These are phyloP conservation scores for Lutraria rhynchaena DNA, from an alignment of 1,140 invertebrate genomes.

Conservation along the genomic window DNA sequence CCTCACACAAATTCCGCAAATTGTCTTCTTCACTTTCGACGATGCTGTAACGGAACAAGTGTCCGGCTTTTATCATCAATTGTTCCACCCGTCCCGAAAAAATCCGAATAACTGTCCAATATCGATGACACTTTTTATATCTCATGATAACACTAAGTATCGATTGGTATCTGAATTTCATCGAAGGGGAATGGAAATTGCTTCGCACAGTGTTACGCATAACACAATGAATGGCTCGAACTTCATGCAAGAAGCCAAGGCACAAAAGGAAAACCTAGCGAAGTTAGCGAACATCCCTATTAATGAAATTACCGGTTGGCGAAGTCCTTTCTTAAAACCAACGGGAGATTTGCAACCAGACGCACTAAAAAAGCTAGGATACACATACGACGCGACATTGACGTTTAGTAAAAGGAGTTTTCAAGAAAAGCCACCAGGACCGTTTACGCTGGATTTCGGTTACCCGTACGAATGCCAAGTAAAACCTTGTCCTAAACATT, in stretches of 20 bases:
- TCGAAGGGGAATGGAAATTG: slow-evolving; percentile 93
- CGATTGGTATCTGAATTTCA: slow-evolving; percentile 91
- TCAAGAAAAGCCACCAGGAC: slow-evolving; percentile 64
- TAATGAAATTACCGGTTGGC: slow-evolving; percentile 69
- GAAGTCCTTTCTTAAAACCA: slow-evolving; percentile 71
- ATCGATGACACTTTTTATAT: slow-evolving; percentile 90
- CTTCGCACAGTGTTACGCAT: slow-evolving; percentile 90
- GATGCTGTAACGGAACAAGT: slow-evolving; percentile 71
- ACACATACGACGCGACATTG: slow-evolving; percentile 69
- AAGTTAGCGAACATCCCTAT: slow-evolving; percentile 65
- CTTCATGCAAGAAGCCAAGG: slow-evolving; percentile 63
- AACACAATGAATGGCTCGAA: slow-evolving; percentile 64
- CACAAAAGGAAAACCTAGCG: slow-evolving; percentile 66
- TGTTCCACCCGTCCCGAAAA: slow-evolving; percentile 82
- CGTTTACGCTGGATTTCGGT: slow-evolving; percentile 72
- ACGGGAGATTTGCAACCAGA: slow-evolving; percentile 68
- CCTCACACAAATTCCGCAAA: slow-evolving; percentile 71
- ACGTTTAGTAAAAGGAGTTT: slow-evolving; percentile 67
- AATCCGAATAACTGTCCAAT: slow-evolving; percentile 94
- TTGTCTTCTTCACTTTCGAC: slow-evolving; percentile 77
- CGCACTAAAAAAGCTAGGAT: slow-evolving; percentile 66
- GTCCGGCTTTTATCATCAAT: slow-evolving; percentile 64
- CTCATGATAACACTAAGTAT: slow-evolving; percentile 92
- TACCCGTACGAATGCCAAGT: slow-evolving; percentile 70
- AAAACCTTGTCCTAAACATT: slow-evolving; percentile 67